Conservation (phyloP, 2,888 invertebrate genomes). For the Macrosoma leucophasiata region DNA sequence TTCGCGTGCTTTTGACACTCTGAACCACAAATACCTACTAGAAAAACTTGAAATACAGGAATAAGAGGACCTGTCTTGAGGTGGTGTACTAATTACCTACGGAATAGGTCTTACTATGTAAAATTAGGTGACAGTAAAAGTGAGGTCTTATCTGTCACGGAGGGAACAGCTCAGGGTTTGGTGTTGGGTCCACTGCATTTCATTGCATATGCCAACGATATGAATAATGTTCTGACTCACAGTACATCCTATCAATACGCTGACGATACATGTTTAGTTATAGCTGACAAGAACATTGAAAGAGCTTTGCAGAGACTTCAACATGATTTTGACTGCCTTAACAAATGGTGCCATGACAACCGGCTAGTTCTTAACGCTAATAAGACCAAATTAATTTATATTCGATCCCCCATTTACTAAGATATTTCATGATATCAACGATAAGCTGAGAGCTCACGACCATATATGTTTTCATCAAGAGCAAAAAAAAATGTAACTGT, state of each 20-base stretch:
- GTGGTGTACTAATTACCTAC: conserved; percentile 1
- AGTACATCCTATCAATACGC: conserved; percentile 3
- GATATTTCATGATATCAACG: too few relatives aligned
- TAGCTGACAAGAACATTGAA: conserved; percentile 1
- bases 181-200: conserved; percentile 5
- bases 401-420: too few relatives aligned
- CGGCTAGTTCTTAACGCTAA: too few relatives aligned
- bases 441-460: too few relatives aligned
- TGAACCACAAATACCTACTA: too few relatives aligned
- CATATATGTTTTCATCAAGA: too few relatives aligned
- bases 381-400: too few relatives aligned
- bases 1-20: too few relatives aligned
- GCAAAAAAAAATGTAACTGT: too few relatives aligned
- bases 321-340: too few relatives aligned
- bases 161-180: conserved; percentile 7
- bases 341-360: too few relatives aligned
- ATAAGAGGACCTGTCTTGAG: conserved; percentile 1
- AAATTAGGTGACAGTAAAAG: neutral
- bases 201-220: conserved; percentile 6
- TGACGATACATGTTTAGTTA: conserved; percentile 4
- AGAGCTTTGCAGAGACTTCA: neutral
- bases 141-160: neutral
- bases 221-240: conserved; percentile 3
- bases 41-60: conserved; percentile 1
- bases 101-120: conserved; percentile 1